Percentiles rank a stretch among this genome's conserved stretches.
Evolutionary conservation across 2,113 vertebrate species (phyloP).

Genomic region (Strix aluco): DNA sequence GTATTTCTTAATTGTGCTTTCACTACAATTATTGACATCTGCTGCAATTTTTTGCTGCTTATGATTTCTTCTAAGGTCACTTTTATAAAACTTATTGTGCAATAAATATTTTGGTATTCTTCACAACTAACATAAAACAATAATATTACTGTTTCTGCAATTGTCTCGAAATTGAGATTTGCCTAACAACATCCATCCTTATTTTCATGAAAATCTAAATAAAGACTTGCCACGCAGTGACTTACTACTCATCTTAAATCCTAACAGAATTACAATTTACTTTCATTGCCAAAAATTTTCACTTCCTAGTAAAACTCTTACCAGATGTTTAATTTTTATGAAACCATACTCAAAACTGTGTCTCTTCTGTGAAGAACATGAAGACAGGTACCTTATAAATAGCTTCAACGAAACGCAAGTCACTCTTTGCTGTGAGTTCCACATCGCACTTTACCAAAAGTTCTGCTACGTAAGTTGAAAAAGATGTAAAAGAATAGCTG

Average conservation of each 20-base stretch:
- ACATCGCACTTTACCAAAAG: conserved; percentile 80
- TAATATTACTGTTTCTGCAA: background rate
- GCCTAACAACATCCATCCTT: background rate
- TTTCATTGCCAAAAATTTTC: background rate
- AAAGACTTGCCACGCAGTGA: background rate
- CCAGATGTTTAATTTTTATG: background rate
- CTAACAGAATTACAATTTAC: background rate
- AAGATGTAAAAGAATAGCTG: conserved; percentile 88
- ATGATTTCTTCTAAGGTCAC: background rate
- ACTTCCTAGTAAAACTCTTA: background rate
- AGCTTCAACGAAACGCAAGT: conserved; percentile 87
- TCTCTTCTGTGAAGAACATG: background rate
- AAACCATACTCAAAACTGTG: background rate
- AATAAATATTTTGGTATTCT: background rate
- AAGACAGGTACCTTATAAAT: conserved; percentile 88
- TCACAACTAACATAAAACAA: background rate
- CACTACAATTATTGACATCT: background rate
- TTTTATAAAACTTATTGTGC: background rate
- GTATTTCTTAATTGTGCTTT: background rate
- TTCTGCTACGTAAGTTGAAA: conserved; percentile 85
- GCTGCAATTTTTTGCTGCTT: background rate
- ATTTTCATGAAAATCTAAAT: background rate
- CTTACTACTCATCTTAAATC: background rate
- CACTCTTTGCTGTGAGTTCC: conserved; percentile 89
- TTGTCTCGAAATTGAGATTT: background rate